These are phyloP conservation scores for Circaetus cinerascens DNA, from an alignment of 2,113 vertebrate species.

Conservation along the genomic window DNA sequence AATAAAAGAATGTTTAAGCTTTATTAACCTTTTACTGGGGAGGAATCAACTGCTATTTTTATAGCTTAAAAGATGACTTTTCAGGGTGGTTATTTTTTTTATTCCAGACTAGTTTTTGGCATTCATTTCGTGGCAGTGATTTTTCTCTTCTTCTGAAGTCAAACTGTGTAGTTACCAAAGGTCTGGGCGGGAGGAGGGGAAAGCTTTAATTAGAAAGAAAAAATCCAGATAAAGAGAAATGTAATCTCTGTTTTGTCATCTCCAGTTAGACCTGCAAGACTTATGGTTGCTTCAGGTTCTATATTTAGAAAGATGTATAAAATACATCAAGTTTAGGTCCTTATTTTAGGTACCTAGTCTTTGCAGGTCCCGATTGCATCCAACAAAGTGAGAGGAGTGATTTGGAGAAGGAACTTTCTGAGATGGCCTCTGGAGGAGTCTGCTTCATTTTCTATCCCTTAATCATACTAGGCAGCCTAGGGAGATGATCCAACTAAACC, in stretches of 20 bases:
- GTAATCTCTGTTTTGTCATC: background rate
- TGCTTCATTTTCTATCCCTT: background rate
- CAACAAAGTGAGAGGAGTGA: background rate
- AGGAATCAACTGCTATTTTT: background rate
- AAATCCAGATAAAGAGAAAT: background rate
- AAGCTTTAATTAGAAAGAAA: background rate
- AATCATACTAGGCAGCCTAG: background rate
- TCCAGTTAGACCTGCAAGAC: background rate
- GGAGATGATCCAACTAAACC: background rate
- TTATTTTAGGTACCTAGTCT: background rate
- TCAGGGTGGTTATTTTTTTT: background rate
- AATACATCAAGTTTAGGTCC: background rate
- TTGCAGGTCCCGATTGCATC: background rate
- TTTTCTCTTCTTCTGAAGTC: background rate
- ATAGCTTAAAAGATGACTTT: background rate
- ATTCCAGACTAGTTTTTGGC: background rate
- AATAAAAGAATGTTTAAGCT: background rate
- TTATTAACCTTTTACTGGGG: background rate
- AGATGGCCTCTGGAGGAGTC: background rate
- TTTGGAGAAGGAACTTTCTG: background rate
- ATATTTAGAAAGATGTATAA: background rate
- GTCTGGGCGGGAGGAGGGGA: too few relatives aligned
- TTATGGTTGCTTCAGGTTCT: background rate
- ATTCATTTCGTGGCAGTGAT: background rate
- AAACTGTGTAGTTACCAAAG: background rate